Base-by-base conservation (phyloP, 2,797 vertebrate species). In the Ambastaia sidthimunki region DNA sequence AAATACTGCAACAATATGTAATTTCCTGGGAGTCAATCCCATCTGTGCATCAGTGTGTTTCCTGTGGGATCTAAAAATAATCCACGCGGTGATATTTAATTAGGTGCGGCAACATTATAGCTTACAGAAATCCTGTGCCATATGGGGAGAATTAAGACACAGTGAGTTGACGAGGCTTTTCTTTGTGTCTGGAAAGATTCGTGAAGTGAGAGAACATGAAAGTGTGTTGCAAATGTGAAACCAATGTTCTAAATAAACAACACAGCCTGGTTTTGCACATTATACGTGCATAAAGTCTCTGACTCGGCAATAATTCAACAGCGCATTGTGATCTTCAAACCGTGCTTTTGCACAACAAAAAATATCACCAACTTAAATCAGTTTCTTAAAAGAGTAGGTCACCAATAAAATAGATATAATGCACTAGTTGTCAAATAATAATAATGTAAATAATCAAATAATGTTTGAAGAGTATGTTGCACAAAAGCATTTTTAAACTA, bases 21-120 rank as follows among this genome's bases (percentile, higher is more conserved):
- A 85, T 80, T 82, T 85, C 80, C 72, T 83, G 80, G 77, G 69
- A 41, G 28, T 63, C 75, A 70, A 83, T 75, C 72, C 76, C 34
- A 54, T 57, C 60, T 63, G 71, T 76, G 60, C 31, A 23, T 74
- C 44, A 48, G 77, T 68, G 48, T 82, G 70, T 72, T 82, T 73
- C 65, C 62, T 28, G 11, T 18, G 50, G 74, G 73, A 16, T 28
- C 52, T 66, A 77, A 71, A 81, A 69, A 57, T 75, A 81, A 57
- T 83, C 66, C 47, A 41, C 19, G 41, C 57, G 21, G 48, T 34
- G 50, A 74, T 47, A 44, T 72, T 74, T 80, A 72, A 82, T 83
- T 83, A 80, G 66, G n/a, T 65, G 57, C 21, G 41, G 68, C 57
- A 80, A 55, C 59, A 63, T 9, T 21, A 44, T 44, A 28, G 59